A percentile compares a stretch with the other conserved stretches of the same genome.
Evolutionary conservation across 2,888 invertebrate genomes (phyloP).

Genomic region (Cheilosia pagana): DNA sequence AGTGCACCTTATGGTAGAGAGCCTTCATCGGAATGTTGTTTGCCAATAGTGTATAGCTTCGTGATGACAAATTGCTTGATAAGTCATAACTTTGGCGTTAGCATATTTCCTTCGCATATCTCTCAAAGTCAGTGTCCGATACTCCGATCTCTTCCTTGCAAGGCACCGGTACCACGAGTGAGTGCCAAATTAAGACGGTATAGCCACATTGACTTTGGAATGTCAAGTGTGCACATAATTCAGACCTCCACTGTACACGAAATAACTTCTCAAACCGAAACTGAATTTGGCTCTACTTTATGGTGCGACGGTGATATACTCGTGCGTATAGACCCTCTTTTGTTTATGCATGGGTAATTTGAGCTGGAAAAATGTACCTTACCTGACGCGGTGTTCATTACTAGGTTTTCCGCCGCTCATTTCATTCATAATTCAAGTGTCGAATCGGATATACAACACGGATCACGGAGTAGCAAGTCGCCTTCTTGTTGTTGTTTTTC

Average conservation of each 20-base stretch:
- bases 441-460: slow-evolving; percentile 61
- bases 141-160: too few relatives aligned
- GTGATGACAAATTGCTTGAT: too few relatives aligned
- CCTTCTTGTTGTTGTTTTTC: slow-evolving; percentile 4
- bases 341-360: slow-evolving; percentile 70
- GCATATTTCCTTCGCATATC: too few relatives aligned
- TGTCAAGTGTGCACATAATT: slow-evolving; percentile 24
- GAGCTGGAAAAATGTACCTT: slow-evolving; percentile 70
- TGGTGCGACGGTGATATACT: slow-evolving; percentile 63
- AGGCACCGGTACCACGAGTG: too few relatives aligned
- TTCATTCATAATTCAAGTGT: slow-evolving; percentile 67
- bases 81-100: too few relatives aligned
- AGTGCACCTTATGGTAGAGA: too few relatives aligned
- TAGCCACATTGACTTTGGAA: too few relatives aligned
- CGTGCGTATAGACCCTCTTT: slow-evolving; percentile 56
- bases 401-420: slow-evolving; percentile 55
- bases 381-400: slow-evolving; percentile 65
- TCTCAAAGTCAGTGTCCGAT: too few relatives aligned
- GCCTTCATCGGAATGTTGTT: too few relatives aligned
- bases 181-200: too few relatives aligned
- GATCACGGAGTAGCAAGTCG: slow-evolving; percentile 29
- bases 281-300: slow-evolving; percentile 57
- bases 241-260: slow-evolving; percentile 39
- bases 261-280: slow-evolving; percentile 33
- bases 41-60: too few relatives aligned